A percentile compares a stretch with the other conserved stretches of the same genome.
Evolutionary conservation across 2,113 vertebrate genomes (phyloP).

Genomic region (Xiphorhynchus elegans): DNA sequence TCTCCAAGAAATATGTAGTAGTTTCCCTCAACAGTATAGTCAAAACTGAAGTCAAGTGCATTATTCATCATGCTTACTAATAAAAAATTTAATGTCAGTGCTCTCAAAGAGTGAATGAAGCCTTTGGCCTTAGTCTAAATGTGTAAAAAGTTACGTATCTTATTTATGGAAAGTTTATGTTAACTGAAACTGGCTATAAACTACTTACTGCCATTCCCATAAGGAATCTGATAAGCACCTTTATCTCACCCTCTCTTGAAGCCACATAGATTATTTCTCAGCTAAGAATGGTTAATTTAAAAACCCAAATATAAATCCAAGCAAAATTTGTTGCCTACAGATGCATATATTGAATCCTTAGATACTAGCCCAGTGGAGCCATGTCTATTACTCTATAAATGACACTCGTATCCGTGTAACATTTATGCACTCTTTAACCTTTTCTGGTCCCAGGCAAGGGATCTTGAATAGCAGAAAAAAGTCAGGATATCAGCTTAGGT

Average conservation of each 20-base stretch:
- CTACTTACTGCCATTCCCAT: not conserved
- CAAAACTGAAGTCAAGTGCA: conserved; percentile 6
- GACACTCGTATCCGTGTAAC: accelerated
- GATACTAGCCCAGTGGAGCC: not conserved
- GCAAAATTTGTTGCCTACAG: not conserved
- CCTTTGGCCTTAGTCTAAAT: conserved; percentile 29
- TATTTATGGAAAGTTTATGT: conserved; percentile 16
- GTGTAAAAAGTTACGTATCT: conserved; percentile 15
- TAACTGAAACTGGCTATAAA: conserved; percentile 38
- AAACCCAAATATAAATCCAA: not conserved
- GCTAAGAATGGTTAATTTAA: not conserved
- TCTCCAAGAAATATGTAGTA: not conserved
- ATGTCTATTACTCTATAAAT: not conserved
- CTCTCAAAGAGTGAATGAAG: not conserved
- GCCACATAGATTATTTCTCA: not conserved
- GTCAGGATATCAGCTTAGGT: not conserved
- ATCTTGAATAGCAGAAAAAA: not conserved
- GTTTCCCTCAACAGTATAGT: not conserved
- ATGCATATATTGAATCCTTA: not conserved
- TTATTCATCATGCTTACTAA: not conserved
- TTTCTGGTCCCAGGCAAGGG: not conserved
- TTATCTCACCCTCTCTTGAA: not conserved
- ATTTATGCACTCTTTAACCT: not conserved
- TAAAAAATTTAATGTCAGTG: conserved; percentile 5
- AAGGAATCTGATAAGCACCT: conserved; percentile 13